Evolutionary conservation across 2,888 invertebrate genomes (phyloP).

Genomic region (Alsophila aescularia): DNA sequence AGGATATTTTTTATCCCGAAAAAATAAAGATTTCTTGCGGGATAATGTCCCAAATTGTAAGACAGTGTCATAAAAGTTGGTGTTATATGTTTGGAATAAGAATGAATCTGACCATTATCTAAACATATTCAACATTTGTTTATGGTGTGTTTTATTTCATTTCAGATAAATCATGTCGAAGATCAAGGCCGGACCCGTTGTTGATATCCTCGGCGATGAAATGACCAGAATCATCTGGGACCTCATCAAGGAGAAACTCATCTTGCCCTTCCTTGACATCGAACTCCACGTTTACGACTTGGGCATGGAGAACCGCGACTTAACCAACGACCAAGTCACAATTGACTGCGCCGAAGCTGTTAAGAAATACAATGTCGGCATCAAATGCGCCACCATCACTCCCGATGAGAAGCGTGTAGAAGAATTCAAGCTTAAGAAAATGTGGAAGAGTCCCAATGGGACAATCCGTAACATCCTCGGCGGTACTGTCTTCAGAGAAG

Average conservation of each 20-base stretch:
- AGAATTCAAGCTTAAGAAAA: constrained; percentile 93
- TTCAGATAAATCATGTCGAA: constrained; percentile 81
- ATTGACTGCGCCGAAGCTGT: constrained; percentile 98
- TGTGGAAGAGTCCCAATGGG: constrained; percentile 97
- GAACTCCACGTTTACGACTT: constrained; percentile 97
- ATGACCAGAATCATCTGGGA: constrained; percentile 99
- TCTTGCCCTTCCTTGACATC: constrained; percentile 97
- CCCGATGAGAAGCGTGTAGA: constrained; percentile 98
- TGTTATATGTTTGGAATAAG: too few species aligned
- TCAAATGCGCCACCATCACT: constrained; percentile 99
- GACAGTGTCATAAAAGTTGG: too few species aligned
- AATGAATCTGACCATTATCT: too few species aligned
- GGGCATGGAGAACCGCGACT: constrained; percentile 97
- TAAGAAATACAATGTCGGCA: constrained; percentile 98
- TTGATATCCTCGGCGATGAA: constrained; percentile 97
- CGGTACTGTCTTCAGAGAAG: constrained; percentile 93
- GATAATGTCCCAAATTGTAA: too few species aligned
- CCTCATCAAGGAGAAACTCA: constrained; percentile 97
- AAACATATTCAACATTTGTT: not conserved
- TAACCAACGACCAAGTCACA: constrained; percentile 97
- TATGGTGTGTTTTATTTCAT: constrained; percentile 25
- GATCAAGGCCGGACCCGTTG: constrained; percentile 93
- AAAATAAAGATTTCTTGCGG: too few species aligned
- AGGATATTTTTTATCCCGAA: too few species aligned
- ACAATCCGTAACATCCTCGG: constrained; percentile 95